Conservation (phyloP, 2,113 vertebrate species). For the Xyrauchen texanus region DNA sequence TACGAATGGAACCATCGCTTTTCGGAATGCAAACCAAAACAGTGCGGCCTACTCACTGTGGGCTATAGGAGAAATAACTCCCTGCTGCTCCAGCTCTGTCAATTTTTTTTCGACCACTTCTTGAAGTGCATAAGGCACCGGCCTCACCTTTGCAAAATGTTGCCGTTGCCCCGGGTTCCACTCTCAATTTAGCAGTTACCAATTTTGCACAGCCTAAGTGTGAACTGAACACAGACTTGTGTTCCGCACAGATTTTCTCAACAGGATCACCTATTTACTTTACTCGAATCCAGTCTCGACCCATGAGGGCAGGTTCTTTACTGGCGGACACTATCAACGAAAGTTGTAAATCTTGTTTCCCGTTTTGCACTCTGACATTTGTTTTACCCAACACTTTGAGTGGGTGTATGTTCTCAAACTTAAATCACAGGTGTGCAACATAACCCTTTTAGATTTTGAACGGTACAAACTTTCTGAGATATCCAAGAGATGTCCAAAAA, state of each 20-base stretch:
- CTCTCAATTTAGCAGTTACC: conserved; percentile 17
- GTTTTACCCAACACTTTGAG: conserved; percentile 11
- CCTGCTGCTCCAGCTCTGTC: neutral
- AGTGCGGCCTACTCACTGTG: conserved; percentile 33
- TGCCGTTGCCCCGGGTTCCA: neutral
- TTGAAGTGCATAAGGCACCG: neutral
- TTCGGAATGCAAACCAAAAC: conserved; percentile 5
- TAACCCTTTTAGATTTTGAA: conserved; percentile 5
- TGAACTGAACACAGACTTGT: neutral
- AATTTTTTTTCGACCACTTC: neutral
- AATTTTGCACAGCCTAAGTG: neutral
- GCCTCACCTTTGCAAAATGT: conserved; percentile 29
- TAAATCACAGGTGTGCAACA: conserved; percentile 2
- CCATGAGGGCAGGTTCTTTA: conserved; percentile 17
- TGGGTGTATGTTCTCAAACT: conserved; percentile 20
- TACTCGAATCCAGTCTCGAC: conserved; percentile 26
- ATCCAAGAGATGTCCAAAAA: neutral
- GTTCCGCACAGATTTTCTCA: neutral
- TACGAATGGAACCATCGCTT: neutral
- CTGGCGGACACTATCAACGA: conserved; percentile 12
- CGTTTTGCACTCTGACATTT: neutral
- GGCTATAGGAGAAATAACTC: conserved; percentile 6
- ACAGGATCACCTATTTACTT: neutral
- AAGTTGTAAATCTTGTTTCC: neutral
- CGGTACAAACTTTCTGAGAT: conserved; percentile 6